phyloP scores from a whole-genome alignment of 2,797 vertebrate genomes.

The Oreochromis grahami region DNA sequence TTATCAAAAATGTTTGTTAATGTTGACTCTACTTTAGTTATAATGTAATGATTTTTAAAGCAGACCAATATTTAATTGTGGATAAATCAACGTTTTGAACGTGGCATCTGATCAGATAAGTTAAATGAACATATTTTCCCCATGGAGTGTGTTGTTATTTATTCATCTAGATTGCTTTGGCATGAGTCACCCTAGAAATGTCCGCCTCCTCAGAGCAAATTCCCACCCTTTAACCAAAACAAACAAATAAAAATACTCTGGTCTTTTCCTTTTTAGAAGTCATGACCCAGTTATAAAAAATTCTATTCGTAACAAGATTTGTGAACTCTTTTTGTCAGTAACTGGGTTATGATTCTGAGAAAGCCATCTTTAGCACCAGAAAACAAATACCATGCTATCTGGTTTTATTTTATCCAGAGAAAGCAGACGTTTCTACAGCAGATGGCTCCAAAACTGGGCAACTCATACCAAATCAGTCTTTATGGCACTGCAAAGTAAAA shows the following conservation, averaged over 20 bases:
- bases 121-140: neutral
- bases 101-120: neutral
- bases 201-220: neutral
- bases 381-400: neutral
- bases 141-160: neutral
- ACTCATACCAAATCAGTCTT: neutral
- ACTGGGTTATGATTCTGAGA: neutral
- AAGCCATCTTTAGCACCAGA: neutral
- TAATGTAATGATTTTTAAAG: neutral
- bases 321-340: neutral
- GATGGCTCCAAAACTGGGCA: neutral
- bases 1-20: neutral
- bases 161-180: neutral
- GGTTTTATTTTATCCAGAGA: neutral
- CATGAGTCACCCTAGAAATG: neutral
- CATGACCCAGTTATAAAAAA: neutral
- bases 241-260: neutral
- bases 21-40: neutral
- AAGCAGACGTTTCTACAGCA: neutral
- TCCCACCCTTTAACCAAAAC: neutral
- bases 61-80: neutral
- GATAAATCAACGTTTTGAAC: neutral
- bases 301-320: neutral
- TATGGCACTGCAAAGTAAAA: neutral
- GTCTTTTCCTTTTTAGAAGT: neutral